Base-by-base conservation (phyloP, 2,113 vertebrate species). In the Sebastes fasciatus region DNA sequence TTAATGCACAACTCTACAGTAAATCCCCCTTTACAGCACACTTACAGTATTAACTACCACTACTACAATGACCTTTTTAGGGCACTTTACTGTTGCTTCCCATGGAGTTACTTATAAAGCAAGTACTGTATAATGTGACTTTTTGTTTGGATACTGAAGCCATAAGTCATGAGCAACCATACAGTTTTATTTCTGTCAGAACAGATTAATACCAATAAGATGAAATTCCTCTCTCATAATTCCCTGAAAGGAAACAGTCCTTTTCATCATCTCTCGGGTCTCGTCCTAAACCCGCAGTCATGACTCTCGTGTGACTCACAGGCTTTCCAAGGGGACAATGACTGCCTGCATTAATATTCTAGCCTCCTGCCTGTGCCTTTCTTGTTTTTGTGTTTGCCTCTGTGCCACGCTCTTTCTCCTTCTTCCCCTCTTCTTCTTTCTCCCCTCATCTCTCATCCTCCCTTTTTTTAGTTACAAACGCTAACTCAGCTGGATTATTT, bases 401-500 rank as follows among this genome's bases (percentile, higher is more conserved):
- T 45, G 42, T 57, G 46, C 57, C 65, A 19, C 57, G n/a, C 21
- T 71, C 45, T 48, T 43, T 51, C 58, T 23, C 14, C 58, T 43
- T 52, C 61, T 13, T 7, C 43, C 45, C 1, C n/a, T 51, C 49
- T 62, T 40, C 65, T 42, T 85, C 48, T 46, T 60, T 16, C 46
- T 58, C 71, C 57, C 80, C 1, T 81, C 77, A 68, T 83, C 77
- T 80, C 70, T 77, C 58, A 58, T 83, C 74, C 64, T 55, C 49
- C 55, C 63, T 62, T 55, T 65, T 86, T 89, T 72, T 77, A 61
- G 62, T 80, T 83, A 73, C 72, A 81, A 89, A 87, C 23, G 91
- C 87, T 68, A 93, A 87, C 23, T 94, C 91, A 94, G 90, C 91
- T 75, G 79, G 84, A 90, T 90, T 90, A 92, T 91, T 84, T 62